These are phyloP conservation scores for Gari tellinella DNA, from an alignment of 2,888 invertebrate genomes.

Conservation along the genomic window DNA sequence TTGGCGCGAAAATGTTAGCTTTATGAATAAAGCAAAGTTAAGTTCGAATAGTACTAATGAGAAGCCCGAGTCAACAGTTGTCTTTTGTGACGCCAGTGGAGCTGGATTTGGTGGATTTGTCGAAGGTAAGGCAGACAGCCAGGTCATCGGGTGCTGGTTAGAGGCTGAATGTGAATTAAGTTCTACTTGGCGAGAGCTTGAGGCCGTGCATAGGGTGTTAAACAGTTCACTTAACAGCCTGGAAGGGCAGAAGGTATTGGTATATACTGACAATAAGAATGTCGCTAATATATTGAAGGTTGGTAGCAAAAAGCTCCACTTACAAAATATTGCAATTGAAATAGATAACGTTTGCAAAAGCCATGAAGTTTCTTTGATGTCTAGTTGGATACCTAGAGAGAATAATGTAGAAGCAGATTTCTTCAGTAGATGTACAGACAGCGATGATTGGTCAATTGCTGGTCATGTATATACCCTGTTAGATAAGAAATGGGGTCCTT, in stretches of 20 bases:
- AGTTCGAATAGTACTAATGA: too few relatives aligned
- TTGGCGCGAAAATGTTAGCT: constrained; percentile 9
- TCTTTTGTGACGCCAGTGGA: too few relatives aligned
- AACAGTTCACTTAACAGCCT: neutral
- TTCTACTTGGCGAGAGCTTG: constrained; percentile 12
- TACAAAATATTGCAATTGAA: constrained; percentile 6
- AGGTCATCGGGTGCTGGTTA: constrained; percentile 11
- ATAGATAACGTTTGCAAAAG: constrained; percentile 6
- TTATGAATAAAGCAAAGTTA: neutral
- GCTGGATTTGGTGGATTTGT: constrained; percentile 27
- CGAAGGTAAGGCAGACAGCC: constrained; percentile 13
- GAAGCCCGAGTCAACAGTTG: too few relatives aligned
- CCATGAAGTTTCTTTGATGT: neutral
- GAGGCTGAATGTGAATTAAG: neutral
- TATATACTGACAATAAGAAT: constrained; percentile 24
- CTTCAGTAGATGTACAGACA: constrained; percentile 18
- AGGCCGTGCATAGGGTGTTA: constrained; percentile 1
- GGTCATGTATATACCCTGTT: constrained; percentile 2
- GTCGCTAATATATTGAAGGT: constrained; percentile 4
- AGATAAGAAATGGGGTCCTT: constrained; percentile 12
- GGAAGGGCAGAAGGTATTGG: neutral
- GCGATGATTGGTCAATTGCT: constrained; percentile 13
- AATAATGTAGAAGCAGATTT: constrained; percentile 2
- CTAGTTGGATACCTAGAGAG: constrained; percentile 23
- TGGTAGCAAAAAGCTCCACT: constrained; percentile 12